Base-by-base conservation (phyloP, 2,113 vertebrate species). In the Rhinichthys klamathensis region DNA sequence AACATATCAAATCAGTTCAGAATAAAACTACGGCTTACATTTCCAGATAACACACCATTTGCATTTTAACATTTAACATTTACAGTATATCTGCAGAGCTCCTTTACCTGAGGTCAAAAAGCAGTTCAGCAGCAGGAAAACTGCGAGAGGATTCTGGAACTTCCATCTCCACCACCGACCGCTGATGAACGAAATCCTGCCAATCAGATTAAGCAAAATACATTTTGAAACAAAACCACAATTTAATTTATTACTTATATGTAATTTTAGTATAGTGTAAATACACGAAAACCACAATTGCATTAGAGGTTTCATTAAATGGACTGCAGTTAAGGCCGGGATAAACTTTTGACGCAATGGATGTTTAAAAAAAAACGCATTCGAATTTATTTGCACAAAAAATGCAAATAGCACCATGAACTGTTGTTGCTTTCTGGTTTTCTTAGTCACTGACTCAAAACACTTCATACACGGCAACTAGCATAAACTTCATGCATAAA, bases 91-190 rank as follows among this genome's bases (percentile, higher is more conserved):
- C 27, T 44, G 38, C 23, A 61, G 35, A 74, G 73, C 35, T 75
- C 15, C 8, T 93, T 90, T 95, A 99, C 98, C 97, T 91, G 93
- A 90, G 44, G 84, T 87, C 78, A 93, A 92, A 51, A 94, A 69
- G 56, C 67, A 92, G 27, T 90, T 86, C 90, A 94, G 81, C 69
- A 92, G 92, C 0, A 95, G 85, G 23, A 90, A 76, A 56, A 96
- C 56, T 4, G 92, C 89, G 15, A 97, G 88, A 74, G 94, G 89
- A 13, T 88, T 89, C 30, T 78, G 88, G 86, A 95, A 92, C 91
- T 96, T 96, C 97, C 95, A 94, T 92, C 95, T 95, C 95, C 94
- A 94, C 93, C 95, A 95, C 91, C 92, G 90, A 86, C 93, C 87
- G 81, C 84, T 92, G 54, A 91, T 82, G 83, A 85, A 91, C 84